Conservation (phyloP, 1,140 invertebrate species). For the Chymomyza costata region DNA sequence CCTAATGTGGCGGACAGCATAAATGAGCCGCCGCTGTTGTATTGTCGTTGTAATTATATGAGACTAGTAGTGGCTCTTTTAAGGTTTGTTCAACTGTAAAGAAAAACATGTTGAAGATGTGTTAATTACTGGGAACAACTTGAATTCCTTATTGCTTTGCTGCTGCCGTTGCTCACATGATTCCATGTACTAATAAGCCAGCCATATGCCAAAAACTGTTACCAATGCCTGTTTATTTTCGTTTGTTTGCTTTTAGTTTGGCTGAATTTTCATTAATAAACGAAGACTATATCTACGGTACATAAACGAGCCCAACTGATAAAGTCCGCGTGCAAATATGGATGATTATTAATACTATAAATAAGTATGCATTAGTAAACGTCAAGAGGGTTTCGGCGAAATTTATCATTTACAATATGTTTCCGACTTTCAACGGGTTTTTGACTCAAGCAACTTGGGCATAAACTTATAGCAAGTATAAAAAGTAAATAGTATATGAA, state of each 20-base stretch:
- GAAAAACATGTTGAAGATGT: slow-evolving; percentile 16
- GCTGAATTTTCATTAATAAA: slow-evolving; percentile 37
- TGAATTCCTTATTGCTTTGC: too few relatives aligned
- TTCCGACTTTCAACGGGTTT: too few relatives aligned
- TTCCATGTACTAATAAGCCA: slow-evolving; percentile 57
- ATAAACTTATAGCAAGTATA: too few relatives aligned
- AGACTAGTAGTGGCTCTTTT: slow-evolving; percentile 5
- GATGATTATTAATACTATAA: slow-evolving; percentile 70
- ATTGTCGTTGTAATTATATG: slow-evolving; percentile 15
- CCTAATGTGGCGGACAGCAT: slow-evolving; percentile 64
- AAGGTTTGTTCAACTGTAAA: slow-evolving; percentile 42
- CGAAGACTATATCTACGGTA: slow-evolving; percentile 46
- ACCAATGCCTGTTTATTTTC: slow-evolving; percentile 29
- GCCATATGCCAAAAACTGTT: neutral
- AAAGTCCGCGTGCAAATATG: slow-evolving; percentile 35
- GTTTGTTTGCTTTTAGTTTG: slow-evolving; percentile 40
- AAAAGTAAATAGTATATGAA: too few relatives aligned
- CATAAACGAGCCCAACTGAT: slow-evolving; percentile 30
- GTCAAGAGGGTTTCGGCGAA: slow-evolving; percentile 60
- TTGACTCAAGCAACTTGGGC: too few relatives aligned
- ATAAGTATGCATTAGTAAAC: slow-evolving; percentile 56
- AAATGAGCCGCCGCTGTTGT: slow-evolving; percentile 34
- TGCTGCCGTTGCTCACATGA: slow-evolving; percentile 43
- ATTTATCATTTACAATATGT: slow-evolving; percentile 53
- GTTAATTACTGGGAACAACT: too few relatives aligned